Percentiles rank a stretch among this genome's conserved stretches.
phyloP scores from a whole-genome alignment of 2,888 invertebrate species.

The Siphonodentalium dalli region DNA sequence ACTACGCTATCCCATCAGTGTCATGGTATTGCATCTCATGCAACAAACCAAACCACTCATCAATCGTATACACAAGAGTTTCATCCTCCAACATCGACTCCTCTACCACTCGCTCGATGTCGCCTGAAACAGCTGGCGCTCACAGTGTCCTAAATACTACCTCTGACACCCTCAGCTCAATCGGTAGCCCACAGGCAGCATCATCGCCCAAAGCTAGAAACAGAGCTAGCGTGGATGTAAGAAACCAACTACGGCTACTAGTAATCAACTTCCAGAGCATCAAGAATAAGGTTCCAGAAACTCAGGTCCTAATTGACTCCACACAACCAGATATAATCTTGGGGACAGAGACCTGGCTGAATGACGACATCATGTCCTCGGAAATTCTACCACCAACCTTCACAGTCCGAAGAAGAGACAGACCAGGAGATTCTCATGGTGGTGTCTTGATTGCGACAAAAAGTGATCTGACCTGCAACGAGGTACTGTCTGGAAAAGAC shows the following conservation, averaged over 20 bases:
- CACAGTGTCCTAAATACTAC: background rate
- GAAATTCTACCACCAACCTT: slow-evolving; percentile 1
- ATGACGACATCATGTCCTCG: background rate
- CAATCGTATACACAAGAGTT: background rate
- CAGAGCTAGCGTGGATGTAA: background rate
- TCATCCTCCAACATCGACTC: no score
- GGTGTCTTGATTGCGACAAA: slow-evolving; percentile 3
- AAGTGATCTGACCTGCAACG: background rate
- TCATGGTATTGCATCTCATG: background rate
- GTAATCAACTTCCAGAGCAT: slow-evolving; percentile 8
- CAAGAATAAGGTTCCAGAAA: background rate
- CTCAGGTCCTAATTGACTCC: background rate
- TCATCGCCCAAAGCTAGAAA: background rate
- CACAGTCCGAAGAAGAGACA: background rate
- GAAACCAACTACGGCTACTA: slow-evolving; percentile 1
- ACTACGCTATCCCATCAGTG: background rate
- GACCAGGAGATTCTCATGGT: background rate
- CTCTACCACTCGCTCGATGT: no score
- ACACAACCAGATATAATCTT: slow-evolving; percentile 5
- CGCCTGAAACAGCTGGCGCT: no score
- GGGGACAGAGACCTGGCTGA: slow-evolving; percentile 16
- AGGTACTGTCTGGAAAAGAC: background rate
- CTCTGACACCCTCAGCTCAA: background rate
- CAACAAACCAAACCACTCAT: background rate
- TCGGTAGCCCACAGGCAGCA: background rate